These are phyloP conservation scores for Dissostichus mawsoni DNA, from an alignment of 2,113 vertebrate genomes.

Conservation along the genomic window DNA sequence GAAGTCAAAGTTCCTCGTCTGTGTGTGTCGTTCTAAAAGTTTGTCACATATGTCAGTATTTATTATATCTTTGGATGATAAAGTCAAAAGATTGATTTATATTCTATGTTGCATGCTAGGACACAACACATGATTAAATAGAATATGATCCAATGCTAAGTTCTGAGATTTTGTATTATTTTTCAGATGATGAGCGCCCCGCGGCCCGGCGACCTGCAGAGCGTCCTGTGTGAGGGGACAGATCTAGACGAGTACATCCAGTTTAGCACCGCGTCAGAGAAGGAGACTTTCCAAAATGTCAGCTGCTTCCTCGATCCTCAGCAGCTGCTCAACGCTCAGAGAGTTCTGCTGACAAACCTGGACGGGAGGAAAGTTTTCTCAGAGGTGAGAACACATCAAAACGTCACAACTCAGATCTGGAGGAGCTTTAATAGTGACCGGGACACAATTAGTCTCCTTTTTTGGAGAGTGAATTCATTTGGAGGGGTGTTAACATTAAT, in stretches of 20 bases:
- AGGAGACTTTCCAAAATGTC: constrained; percentile 80
- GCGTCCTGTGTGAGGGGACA: constrained; percentile 68
- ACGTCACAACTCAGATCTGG: constrained; percentile 6
- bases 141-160: constrained; percentile 28
- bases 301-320: constrained; percentile 78
- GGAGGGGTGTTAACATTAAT: constrained; percentile 14
- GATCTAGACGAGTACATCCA: constrained; percentile 72
- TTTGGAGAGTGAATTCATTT: not conserved
- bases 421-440: not conserved
- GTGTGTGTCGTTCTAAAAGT: not conserved
- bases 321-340: constrained; percentile 75
- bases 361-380: constrained; percentile 71
- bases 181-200: constrained; percentile 53
- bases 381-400: constrained; percentile 55
- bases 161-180: constrained; percentile 10
- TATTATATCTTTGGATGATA: not conserved
- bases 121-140: constrained; percentile 24
- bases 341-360: constrained; percentile 74
- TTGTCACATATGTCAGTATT: not conserved
- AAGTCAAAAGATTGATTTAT: not conserved
- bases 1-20: not conserved
- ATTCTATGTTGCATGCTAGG: not conserved
- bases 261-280: constrained; percentile 74
- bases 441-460: not conserved
- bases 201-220: constrained; percentile 47